Evolutionary conservation across 1,140 invertebrate species (phyloP), one percentile per base, ranked within the genome.

Genomic region (Palaemon carinicauda): DNA sequence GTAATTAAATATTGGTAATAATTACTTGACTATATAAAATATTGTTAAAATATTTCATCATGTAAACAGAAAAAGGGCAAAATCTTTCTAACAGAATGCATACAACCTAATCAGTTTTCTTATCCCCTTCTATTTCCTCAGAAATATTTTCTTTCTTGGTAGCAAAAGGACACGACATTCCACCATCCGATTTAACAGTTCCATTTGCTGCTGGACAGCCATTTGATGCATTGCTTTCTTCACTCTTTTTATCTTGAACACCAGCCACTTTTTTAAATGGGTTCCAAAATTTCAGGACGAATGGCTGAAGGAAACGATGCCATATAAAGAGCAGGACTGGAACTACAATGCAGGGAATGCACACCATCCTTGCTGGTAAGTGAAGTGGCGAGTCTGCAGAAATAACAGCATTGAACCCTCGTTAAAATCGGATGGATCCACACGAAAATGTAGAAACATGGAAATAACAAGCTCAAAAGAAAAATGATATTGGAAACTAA

Each of bases 281-380:
- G 91, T 96, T 96, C 95, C 95, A 96, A 90, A 95, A 94, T 81
- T 93, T 94, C 80, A 95, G 89, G 41, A 95, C 91, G 56, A 95
- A 93, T 0, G 95, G 95, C 90, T 96, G 95, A 73, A 96, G 92
- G 90, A 95, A 96, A 89, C 93, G 94, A 91, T 96, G 95, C 94
- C 95, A 96, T 85, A 96, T 93, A 89, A 94, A 95, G 0, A 96
- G 92, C 33, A 96, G 91, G 54, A 95, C 90, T 2, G 95, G 95
- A 90, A 96, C 94, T 60, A 96, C 94, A 89, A 96, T 95, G 90
- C 95, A 96, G 3, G 95, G 95, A 75, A 96, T 93, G 90, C 95
- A 96, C 90, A 95, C 95, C 95, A 96, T 96, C 90, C 91, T 93
- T 21, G 19, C 60, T 41, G 41, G 41, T 41, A 41, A 41, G 41